Percentiles rank a stretch among this genome's conserved stretches.
Evolutionary conservation across 2,888 invertebrate species (phyloP).

Genomic region (Meteorus cinctellus): DNA sequence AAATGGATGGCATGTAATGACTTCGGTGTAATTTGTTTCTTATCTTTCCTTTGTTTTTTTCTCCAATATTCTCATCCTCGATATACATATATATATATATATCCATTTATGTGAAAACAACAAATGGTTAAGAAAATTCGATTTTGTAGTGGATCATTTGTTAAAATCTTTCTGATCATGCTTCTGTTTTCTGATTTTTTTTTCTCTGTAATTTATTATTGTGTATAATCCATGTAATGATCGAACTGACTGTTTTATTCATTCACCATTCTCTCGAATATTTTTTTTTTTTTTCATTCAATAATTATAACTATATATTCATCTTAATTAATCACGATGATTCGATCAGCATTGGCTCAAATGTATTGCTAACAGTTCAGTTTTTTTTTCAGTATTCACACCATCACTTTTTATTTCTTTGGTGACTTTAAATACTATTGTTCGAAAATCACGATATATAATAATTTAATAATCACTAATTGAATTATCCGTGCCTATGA

Average conservation of each 20-base stretch:
- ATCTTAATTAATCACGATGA: constrained; percentile 43
- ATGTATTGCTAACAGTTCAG: constrained; percentile 40
- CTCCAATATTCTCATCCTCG: not conserved
- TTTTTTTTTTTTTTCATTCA: not conserved
- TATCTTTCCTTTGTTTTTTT: not conserved
- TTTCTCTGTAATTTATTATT: not conserved
- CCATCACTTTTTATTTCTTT: constrained; percentile 30
- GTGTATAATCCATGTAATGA: not conserved
- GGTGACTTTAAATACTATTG: constrained; percentile 31
- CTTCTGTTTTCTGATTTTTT: not conserved
- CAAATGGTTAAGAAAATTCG: not conserved
- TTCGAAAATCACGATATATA: constrained; percentile 6
- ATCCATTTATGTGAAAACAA: not conserved
- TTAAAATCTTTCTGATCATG: not conserved
- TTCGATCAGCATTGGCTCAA: constrained; percentile 31
- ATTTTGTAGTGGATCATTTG: not conserved
- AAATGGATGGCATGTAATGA: constrained; percentile 54
- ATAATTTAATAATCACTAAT: constrained; percentile 8
- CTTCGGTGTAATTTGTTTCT: constrained; percentile 44
- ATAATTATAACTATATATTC: constrained; percentile 19
- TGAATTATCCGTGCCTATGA: constrained; percentile 7
- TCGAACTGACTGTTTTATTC: not conserved
- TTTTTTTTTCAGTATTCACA: constrained; percentile 43
- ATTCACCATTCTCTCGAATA: not conserved
- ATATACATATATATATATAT: not conserved